Conservation (phyloP, 1,140 invertebrate genomes). For the Drosophila parvula region DNA sequence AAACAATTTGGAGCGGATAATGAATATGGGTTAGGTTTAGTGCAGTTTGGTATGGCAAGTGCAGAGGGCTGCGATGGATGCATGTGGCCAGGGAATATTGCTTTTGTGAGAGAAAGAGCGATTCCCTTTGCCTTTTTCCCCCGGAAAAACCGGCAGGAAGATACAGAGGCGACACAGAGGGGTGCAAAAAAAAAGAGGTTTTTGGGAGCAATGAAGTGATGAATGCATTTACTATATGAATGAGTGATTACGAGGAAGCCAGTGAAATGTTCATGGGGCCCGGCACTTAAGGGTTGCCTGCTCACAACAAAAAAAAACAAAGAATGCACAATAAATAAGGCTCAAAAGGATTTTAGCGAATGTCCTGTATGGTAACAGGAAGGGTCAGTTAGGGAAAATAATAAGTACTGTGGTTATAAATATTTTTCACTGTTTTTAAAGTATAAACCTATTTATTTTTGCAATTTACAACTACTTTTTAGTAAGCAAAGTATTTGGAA, state of each 20-base stretch:
- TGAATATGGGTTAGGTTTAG: constrained; percentile 77
- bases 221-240: constrained; percentile 53
- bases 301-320: constrained; percentile 2
- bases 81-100: constrained; percentile 47
- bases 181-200: neutral
- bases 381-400: too few relatives aligned
- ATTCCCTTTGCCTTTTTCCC: constrained; percentile 11
- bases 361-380: neutral
- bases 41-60: constrained; percentile 11
- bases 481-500: too few relatives aligned
- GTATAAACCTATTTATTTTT: neutral
- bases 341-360: neutral
- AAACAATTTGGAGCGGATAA: constrained; percentile 81
- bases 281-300: constrained; percentile 16
- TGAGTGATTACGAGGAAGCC: constrained; percentile 38
- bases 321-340: constrained; percentile 22
- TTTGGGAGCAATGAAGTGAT: constrained; percentile 50
- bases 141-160: constrained; percentile 24
- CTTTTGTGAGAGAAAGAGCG: constrained; percentile 21
- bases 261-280: constrained; percentile 33
- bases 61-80: constrained; percentile 1
- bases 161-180: constrained; percentile 22
- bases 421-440: neutral
- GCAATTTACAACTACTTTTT: neutral
- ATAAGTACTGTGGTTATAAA: neutral